phyloP scores from a whole-genome alignment of 1,140 invertebrate species.

The Procambarus virginalis region DNA sequence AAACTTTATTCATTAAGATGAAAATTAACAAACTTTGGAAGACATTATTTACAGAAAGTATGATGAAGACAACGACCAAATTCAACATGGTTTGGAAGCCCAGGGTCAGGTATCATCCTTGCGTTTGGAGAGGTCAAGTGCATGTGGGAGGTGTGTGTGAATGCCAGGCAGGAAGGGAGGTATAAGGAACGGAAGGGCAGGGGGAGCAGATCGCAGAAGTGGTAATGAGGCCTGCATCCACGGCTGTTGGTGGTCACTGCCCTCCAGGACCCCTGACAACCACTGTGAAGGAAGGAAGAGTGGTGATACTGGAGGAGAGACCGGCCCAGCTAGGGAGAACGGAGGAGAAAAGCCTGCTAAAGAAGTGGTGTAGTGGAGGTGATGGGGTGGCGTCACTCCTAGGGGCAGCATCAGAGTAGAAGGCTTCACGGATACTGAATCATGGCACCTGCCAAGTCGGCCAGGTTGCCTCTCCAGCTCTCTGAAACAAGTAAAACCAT shows the following conservation, averaged over 20 bases:
- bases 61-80: not conserved
- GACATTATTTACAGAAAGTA: not conserved
- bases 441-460: not conserved
- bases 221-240: not conserved
- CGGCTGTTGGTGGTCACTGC: conserved; percentile 8
- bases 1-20: not conserved
- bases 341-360: not conserved
- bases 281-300: conserved; percentile 30
- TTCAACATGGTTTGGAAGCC: not conserved
- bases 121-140: conserved; percentile 45
- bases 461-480: not conserved
- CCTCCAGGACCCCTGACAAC: conserved; percentile 3
- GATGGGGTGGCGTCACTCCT: not conserved
- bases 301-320: conserved; percentile 36
- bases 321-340: not conserved
- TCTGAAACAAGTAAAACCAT: not conserved
- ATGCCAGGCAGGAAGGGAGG: conserved; percentile 23
- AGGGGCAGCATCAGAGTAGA: conserved; percentile 2
- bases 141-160: conserved; percentile 20
- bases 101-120: conserved; percentile 43
- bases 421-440: not conserved
- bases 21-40: not conserved
- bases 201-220: not conserved
- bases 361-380: conserved; percentile 6
- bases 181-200: conserved; percentile 2